phyloP scores from a whole-genome alignment of 2,888 invertebrate genomes.

The Polydrusus tereticollis region DNA sequence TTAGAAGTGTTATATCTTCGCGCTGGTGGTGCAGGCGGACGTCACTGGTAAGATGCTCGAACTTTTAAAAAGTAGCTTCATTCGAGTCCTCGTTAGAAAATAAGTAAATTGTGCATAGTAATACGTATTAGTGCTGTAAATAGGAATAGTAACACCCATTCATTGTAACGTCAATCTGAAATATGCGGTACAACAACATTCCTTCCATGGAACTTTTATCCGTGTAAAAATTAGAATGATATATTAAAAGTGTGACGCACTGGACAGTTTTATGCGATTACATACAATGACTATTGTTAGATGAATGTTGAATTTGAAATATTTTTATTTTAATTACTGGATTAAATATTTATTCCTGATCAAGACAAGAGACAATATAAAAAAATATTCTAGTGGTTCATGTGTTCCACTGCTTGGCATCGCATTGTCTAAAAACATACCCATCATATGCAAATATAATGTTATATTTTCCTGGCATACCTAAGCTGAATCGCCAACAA shows the following conservation, averaged over 20 bases:
- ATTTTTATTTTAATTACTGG: too few relatives aligned
- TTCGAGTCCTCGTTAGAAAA: constrained; percentile 2
- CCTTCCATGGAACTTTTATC: constrained; percentile 23
- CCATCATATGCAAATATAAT: too few relatives aligned
- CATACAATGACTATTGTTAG: neutral
- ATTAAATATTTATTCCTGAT: too few relatives aligned
- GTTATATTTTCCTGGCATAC: too few relatives aligned
- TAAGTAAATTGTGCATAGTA: constrained; percentile 27
- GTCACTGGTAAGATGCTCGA: neutral
- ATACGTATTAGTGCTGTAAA: constrained; percentile 42
- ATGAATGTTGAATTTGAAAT: neutral
- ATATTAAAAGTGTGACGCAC: constrained; percentile 38
- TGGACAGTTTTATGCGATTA: constrained; percentile 13
- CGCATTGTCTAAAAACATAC: too few relatives aligned
- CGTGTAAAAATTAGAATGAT: constrained; percentile 33
- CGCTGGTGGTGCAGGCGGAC: neutral
- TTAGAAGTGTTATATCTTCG: too few relatives aligned
- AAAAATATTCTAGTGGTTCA: too few relatives aligned
- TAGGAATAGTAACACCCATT: constrained; percentile 52
- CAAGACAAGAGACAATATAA: too few relatives aligned
- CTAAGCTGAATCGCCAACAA: too few relatives aligned
- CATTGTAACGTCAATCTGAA: constrained; percentile 53
- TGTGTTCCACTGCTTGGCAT: too few relatives aligned
- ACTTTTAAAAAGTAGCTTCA: neutral
- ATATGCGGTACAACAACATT: constrained; percentile 42